phyloP scores from a whole-genome alignment of 1,140 invertebrate species.

The Meloidogyne hapla region DNA sequence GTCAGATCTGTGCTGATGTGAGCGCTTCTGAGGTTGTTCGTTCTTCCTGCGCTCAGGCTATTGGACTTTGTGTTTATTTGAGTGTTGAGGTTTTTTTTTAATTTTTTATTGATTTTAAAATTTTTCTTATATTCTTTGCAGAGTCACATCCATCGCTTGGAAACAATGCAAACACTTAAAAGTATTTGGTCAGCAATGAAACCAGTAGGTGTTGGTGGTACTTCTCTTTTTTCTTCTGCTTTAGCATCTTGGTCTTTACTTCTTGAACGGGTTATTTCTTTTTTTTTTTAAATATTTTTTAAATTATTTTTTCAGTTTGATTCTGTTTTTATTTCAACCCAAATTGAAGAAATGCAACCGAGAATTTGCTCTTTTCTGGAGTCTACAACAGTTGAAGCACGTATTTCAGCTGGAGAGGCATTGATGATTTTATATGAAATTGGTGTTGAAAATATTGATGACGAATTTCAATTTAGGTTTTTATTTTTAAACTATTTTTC shows the following conservation, averaged over 20 bases:
- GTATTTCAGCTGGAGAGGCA: conserved; percentile 48
- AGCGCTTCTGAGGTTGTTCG: conserved; percentile 24
- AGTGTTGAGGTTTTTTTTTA: conserved; percentile 36
- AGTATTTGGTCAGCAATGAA: conserved; percentile 41
- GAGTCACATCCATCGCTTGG: conserved; percentile 30
- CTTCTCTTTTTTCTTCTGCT: conserved; percentile 41
- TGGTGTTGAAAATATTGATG: conserved; percentile 44
- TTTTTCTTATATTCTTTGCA: neutral
- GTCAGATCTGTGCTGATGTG: conserved; percentile 17
- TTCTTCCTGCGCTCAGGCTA: conserved; percentile 38
- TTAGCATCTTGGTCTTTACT: conserved; percentile 43
- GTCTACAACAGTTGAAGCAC: conserved; percentile 45
- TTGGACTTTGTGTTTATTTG: conserved; percentile 48
- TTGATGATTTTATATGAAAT: conserved; percentile 42
- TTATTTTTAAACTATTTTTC: conserved; percentile 17
- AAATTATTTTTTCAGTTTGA: conserved; percentile 35
- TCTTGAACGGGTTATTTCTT: conserved; percentile 39
- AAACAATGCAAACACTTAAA: conserved; percentile 38
- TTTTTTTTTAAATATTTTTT: conserved; percentile 16
- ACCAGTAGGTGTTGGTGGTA: conserved; percentile 5
- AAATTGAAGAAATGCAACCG: conserved; percentile 43
- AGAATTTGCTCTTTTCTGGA: conserved; percentile 41
- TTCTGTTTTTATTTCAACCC: conserved; percentile 27
- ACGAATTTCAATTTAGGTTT: conserved; percentile 49
- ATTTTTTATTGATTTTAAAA: neutral